These are phyloP conservation scores for Drosophila truncata DNA, from an alignment of 1,140 invertebrate genomes.

Conservation along the genomic window DNA sequence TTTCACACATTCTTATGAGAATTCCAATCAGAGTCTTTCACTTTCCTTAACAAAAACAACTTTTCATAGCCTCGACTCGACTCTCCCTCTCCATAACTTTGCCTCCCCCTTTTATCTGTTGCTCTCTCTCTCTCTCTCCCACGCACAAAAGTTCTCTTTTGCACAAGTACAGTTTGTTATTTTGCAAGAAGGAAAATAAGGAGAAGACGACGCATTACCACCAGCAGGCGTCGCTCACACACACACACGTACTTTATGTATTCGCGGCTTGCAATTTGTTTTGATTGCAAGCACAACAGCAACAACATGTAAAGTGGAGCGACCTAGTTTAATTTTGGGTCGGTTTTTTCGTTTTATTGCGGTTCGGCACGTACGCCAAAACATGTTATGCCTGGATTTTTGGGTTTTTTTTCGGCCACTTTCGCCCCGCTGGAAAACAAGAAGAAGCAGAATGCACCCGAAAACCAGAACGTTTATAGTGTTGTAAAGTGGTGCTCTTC, in stretches of 20 bases:
- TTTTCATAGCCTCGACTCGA: slow-evolving; percentile 5
- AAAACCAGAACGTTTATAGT: slow-evolving; percentile 26
- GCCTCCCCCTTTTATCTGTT: not conserved
- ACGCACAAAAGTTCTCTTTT: slow-evolving; percentile 28
- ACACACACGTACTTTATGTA: slow-evolving; percentile 1
- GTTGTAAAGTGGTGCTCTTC: slow-evolving; percentile 27
- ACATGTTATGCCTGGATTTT: slow-evolving; percentile 43
- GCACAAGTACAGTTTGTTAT: slow-evolving; percentile 57
- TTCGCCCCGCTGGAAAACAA: slow-evolving; percentile 25
- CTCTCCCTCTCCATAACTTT: not conserved
- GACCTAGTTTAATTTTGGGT: slow-evolving; percentile 44
- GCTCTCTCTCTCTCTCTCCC: slow-evolving; percentile 4
- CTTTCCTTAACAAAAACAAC: slow-evolving; percentile 59
- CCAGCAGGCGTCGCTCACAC: slow-evolving; percentile 18
- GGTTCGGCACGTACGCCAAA: slow-evolving; percentile 41
- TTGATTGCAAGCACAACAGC: slow-evolving; percentile 36
- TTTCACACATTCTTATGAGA: slow-evolving; percentile 74
- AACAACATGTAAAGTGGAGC: slow-evolving; percentile 20
- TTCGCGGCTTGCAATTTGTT: slow-evolving; percentile 33
- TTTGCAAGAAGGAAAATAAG: slow-evolving; percentile 30
- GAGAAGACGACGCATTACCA: slow-evolving; percentile 9
- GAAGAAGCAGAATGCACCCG: slow-evolving; percentile 25
- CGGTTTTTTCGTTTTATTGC: too few species aligned
- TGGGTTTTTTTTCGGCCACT: slow-evolving; percentile 26
- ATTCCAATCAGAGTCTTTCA: slow-evolving; percentile 82